phyloP scores from a whole-genome alignment of 2,113 vertebrate species.

The Pithys albifrons region DNA sequence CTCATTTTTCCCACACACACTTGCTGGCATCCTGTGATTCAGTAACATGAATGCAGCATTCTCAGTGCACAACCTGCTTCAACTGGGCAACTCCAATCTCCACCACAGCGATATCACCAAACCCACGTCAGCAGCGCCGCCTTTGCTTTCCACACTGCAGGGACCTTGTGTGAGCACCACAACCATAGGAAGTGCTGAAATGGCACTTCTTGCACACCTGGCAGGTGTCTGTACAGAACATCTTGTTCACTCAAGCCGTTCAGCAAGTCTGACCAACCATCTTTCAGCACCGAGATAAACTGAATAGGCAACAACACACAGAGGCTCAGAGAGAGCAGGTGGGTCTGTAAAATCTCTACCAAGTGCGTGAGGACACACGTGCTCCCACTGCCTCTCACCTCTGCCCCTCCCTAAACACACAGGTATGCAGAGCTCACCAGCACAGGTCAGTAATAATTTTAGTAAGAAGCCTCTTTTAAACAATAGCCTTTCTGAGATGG shows the following conservation, averaged over 20 bases:
- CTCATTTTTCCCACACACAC: neutral
- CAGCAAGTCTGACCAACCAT: neutral
- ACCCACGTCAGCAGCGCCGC: neutral
- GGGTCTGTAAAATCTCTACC: neutral
- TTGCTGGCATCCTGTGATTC: neutral
- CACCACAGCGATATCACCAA: neutral
- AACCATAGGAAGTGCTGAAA: neutral
- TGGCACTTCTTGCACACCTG: neutral
- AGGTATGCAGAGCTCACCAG: accelerated
- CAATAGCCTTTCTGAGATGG: neutral
- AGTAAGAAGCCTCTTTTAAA: neutral
- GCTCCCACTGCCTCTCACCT: neutral
- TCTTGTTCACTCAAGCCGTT: neutral
- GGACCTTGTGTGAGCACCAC: neutral
- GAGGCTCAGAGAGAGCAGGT: neutral
- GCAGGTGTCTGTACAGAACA: neutral
- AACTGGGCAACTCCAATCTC: neutral
- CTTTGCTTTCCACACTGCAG: neutral
- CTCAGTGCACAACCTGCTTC: neutral
- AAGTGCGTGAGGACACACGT: neutral
- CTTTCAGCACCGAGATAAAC: neutral
- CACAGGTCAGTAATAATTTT: neutral
- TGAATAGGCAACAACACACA: neutral
- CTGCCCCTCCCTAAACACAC: neutral
- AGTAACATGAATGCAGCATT: neutral